Base-by-base conservation (phyloP, 2,797 vertebrate species). In the Pelochelys cantorii region DNA sequence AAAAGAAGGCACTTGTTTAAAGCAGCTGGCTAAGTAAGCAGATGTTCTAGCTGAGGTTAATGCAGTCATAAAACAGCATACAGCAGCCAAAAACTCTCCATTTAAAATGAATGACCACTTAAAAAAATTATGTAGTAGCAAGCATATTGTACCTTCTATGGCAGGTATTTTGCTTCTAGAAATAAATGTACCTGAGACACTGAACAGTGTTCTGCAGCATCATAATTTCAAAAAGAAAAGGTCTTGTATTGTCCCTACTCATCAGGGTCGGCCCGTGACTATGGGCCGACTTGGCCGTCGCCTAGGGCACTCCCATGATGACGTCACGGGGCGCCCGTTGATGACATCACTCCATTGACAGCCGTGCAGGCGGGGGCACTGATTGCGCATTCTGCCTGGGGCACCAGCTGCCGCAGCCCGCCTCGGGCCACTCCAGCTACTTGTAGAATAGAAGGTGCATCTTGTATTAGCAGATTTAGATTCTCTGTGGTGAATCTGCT, bases 1-100 rank as follows among this genome's bases (percentile, higher is more conserved):
- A 95, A 87, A 94, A 92, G 79, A 75, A 90, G 86, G 68, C 90
- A 91, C 80, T 89, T 94, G 89, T 92, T 95, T 89, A 91, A 96
- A 96, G 93, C 95, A 94, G 93, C 94, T 97, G 95, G 84, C 90
- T 86, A 93, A 95, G 87, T 68, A 93, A 87, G 88, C 92, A 92
- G 90, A 93, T 95, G 91, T 94, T 93, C 92, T 91, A 53, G 83
- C 88, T 93, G 85, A 94, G 84, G 90, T 81, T 68, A 93, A 94
- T 91, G 79, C 84, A 90, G 9, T 85, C 88, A 75, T 93, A 85
- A 94, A 95, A 79, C 85, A 77, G 85, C 62, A 84, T 92, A 81
- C 94, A 85, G n/a, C 48, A 52, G 81, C 91, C 95, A 92, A 88
- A 87, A 83, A 87, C 52, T 93, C 2, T 1, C 85, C 89, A 95